These are phyloP conservation scores for Scotopteryx bipunctaria DNA, from an alignment of 2,888 invertebrate genomes.

Conservation along the genomic window DNA sequence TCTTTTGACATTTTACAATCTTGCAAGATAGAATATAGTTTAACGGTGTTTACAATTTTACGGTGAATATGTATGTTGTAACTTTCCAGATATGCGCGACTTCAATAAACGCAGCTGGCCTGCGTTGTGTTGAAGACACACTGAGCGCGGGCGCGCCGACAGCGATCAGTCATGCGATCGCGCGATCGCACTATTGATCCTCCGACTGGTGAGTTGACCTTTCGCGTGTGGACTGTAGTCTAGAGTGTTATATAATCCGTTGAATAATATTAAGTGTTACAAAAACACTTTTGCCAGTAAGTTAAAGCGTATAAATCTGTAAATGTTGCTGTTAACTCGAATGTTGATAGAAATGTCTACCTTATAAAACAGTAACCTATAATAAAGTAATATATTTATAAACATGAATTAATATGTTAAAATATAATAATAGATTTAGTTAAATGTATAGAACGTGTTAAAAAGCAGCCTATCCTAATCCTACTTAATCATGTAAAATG, in stretches of 20 bases:
- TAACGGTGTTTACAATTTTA: neutral
- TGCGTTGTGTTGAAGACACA: slow-evolving; percentile 46
- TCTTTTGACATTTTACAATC: too few species aligned
- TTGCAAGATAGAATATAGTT: too few species aligned
- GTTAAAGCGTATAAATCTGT: slow-evolving; percentile 6
- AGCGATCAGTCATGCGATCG: slow-evolving; percentile 7
- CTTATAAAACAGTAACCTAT: neutral
- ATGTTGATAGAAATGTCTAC: neutral
- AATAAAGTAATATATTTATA: too few species aligned
- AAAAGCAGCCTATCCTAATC: too few species aligned
- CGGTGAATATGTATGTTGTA: neutral
- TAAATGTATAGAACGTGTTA: too few species aligned
- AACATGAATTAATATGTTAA: too few species aligned
- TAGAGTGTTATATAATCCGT: slow-evolving; percentile 18
- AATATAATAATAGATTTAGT: too few species aligned
- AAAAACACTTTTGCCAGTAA: slow-evolving; percentile 12
- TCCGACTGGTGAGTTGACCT: slow-evolving; percentile 18
- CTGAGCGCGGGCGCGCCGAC: neutral
- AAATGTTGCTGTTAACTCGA: neutral
- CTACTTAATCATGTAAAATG: too few species aligned
- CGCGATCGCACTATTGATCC: slow-evolving; percentile 7
- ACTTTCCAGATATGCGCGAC: slow-evolving; percentile 74
- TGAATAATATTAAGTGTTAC: slow-evolving; percentile 19
- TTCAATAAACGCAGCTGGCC: slow-evolving; percentile 59
- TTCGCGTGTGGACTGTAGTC: slow-evolving; percentile 18